phyloP scores from a whole-genome alignment of 2,113 vertebrate species.

The Myanophis thanlyinensis region DNA sequence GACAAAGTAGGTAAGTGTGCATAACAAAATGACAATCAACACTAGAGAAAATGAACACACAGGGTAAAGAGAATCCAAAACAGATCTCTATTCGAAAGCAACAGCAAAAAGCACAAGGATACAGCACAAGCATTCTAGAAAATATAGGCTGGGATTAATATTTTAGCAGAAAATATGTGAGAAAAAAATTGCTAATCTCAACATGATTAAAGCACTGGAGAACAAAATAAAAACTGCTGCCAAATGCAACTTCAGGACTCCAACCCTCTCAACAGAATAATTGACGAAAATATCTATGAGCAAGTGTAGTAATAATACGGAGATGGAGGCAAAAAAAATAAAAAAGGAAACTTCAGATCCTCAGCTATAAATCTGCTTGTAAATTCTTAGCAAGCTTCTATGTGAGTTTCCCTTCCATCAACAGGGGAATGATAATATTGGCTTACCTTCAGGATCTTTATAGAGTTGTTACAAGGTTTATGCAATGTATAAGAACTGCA shows the following conservation, averaged over 20 bases:
- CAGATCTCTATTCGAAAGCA: neutral
- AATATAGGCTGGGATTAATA: neutral
- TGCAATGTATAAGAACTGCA: neutral
- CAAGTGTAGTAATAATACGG: neutral
- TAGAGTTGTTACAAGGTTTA: neutral
- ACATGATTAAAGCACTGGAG: neutral
- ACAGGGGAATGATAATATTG: neutral
- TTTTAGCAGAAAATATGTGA: neutral
- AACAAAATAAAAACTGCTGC: neutral
- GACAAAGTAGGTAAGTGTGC: neutral
- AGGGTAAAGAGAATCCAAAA: neutral
- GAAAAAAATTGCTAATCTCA: neutral
- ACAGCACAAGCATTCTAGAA: neutral
- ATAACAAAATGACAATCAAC: neutral
- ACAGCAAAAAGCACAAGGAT: neutral
- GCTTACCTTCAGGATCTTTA: neutral
- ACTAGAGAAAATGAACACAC: neutral
- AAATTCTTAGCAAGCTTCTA: neutral
- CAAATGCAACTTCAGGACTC: neutral
- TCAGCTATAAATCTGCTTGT: neutral
- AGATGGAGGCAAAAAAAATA: neutral
- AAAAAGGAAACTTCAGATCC: neutral
- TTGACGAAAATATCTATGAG: neutral
- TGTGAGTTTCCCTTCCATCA: neutral
- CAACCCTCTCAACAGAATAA: neutral